A percentile compares a stretch with the other conserved stretches of the same genome.
Evolutionary conservation across 2,888 invertebrate genomes (phyloP).

Genomic region (Mythimna lalbum): DNA sequence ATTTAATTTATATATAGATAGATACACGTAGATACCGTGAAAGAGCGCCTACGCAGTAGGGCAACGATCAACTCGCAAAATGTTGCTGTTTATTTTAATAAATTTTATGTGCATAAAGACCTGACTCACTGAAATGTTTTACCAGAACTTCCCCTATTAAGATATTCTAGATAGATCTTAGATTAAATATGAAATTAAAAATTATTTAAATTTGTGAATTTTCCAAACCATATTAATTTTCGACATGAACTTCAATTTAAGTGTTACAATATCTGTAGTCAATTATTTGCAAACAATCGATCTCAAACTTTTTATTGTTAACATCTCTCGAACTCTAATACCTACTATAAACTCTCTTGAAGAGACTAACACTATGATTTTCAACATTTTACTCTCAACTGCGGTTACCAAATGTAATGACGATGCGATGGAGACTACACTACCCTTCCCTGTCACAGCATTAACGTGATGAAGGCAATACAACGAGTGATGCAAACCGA

Average conservation of each 20-base stretch:
- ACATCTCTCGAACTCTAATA: constrained; percentile 69
- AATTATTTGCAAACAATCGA: constrained; percentile 55
- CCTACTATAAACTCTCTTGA: constrained; percentile 74
- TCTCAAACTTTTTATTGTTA: constrained; percentile 62
- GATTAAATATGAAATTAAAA: constrained; percentile 59
- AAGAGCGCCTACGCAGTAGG: constrained; percentile 73
- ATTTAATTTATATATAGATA: constrained; percentile 85
- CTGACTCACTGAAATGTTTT: constrained; percentile 59
- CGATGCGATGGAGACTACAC: constrained; percentile 56
- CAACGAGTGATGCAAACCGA: constrained; percentile 38
- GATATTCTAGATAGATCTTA: constrained; percentile 64
- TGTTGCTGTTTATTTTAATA: constrained; percentile 58
- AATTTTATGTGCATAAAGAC: constrained; percentile 59
- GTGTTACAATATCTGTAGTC: constrained; percentile 49
- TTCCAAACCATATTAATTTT: constrained; percentile 51
- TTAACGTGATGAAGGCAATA: constrained; percentile 50
- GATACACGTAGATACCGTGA: constrained; percentile 78
- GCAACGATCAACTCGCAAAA: constrained; percentile 61
- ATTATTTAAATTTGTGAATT: constrained; percentile 47
- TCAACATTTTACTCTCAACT: constrained; percentile 68
- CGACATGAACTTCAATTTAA: constrained; percentile 50
- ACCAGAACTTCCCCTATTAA: constrained; percentile 59
- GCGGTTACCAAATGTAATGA: constrained; percentile 61
- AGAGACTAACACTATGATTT: constrained; percentile 75
- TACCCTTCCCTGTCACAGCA: constrained; percentile 57